phyloP scores from a whole-genome alignment of 1,140 invertebrate species.

The Camponotus vicinus region DNA sequence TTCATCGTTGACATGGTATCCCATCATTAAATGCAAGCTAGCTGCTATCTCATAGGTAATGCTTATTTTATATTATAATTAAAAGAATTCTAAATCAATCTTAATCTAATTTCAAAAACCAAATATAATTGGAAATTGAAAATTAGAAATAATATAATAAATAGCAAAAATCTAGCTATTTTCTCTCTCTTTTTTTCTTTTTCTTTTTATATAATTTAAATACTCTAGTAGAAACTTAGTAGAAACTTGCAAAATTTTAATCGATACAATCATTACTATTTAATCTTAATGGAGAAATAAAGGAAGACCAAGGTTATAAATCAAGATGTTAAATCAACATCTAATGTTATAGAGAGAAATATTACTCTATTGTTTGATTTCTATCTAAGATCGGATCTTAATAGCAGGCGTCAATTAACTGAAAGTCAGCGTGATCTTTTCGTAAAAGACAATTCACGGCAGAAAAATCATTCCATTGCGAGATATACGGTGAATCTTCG shows the following conservation, averaged over 20 bases:
- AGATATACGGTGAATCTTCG: conserved; percentile 25
- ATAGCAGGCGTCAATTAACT: conserved; percentile 19
- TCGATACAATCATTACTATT: background rate
- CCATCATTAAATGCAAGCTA: conserved; percentile 32
- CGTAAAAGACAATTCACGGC: background rate
- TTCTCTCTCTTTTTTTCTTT: background rate
- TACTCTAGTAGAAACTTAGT: background rate
- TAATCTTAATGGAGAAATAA: conserved; percentile 19
- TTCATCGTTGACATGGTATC: conserved; percentile 67
- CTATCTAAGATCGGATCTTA: conserved; percentile 39
- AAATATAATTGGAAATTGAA: background rate
- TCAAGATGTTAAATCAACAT: conserved; percentile 7
- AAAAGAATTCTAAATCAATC: background rate
- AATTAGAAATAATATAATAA: conserved; percentile 5
- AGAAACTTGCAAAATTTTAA: conserved; percentile 1
- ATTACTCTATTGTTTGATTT: conserved; percentile 37
- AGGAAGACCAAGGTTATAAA: conserved; percentile 11
- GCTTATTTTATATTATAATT: conserved; percentile 18
- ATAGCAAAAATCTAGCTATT: background rate
- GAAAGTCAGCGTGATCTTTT: conserved; percentile 12
- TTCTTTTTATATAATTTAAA: background rate
- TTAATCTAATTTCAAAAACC: background rate
- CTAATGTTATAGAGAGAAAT: conserved; percentile 39
- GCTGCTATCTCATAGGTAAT: conserved; percentile 33
- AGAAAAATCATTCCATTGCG: conserved; percentile 26